Percentiles rank a stretch among this genome's conserved stretches.
Conservation (phyloP, 2,113 vertebrate species). For the Scomber scombrus region DNA sequence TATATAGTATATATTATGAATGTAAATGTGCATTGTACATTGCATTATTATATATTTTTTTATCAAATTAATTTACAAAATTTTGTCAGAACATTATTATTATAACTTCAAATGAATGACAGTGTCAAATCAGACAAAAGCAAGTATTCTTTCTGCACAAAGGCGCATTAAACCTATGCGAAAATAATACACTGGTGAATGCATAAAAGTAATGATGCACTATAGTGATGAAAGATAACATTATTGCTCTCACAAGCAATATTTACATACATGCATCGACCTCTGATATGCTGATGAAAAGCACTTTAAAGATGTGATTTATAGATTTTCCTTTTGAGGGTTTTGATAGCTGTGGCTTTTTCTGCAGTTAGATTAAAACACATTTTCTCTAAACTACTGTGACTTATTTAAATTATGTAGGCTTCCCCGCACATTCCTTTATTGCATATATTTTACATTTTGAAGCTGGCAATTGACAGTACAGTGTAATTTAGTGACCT, state of each 20-base stretch:
- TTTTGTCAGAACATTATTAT: not conserved
- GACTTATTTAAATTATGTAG: conserved; percentile 69
- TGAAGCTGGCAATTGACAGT: conserved; percentile 66
- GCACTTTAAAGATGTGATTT: conserved; percentile 80
- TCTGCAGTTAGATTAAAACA: conserved; percentile 69
- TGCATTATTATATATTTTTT: not conserved
- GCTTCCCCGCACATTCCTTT: conserved; percentile 48
- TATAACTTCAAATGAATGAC: conserved; percentile 28
- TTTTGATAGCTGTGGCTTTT: conserved; percentile 67
- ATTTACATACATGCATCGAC: conserved; percentile 81
- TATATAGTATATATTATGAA: not conserved
- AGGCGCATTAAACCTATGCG: conserved; percentile 36
- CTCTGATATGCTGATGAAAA: conserved; percentile 78
- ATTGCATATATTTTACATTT: conserved; percentile 76
- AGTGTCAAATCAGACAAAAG: conserved; percentile 40
- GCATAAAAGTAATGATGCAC: conserved; percentile 71
- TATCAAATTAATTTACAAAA: not conserved
- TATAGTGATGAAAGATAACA: conserved; percentile 77
- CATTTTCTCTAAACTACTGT: conserved; percentile 76
- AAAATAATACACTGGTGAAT: conserved; percentile 52
- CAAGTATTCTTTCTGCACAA: conserved; percentile 38
- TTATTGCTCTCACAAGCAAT: conserved; percentile 81
- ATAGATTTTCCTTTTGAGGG: conserved; percentile 76
- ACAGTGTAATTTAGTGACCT: conserved; percentile 65
- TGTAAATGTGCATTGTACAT: not conserved